Evolutionary conservation across 1,140 invertebrate species (phyloP).

Genomic region (Panulirus ornatus): DNA sequence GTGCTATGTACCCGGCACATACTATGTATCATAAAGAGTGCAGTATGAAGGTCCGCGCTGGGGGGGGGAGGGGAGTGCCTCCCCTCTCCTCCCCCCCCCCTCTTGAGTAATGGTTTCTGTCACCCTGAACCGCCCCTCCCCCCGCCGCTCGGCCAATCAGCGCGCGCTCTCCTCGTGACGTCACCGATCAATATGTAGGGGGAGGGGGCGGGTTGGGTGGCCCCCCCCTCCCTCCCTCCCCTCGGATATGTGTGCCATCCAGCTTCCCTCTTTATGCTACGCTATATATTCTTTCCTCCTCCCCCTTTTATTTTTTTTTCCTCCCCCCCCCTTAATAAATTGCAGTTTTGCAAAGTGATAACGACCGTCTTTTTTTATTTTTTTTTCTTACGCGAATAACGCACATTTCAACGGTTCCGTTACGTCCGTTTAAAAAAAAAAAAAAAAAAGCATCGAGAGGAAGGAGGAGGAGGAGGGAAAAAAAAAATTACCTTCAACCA

Average conservation of each 20-base stretch:
- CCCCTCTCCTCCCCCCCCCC: background rate
- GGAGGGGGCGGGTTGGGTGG: background rate
- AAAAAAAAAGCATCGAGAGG: background rate
- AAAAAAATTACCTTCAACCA: too few relatives aligned
- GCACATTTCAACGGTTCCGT: background rate
- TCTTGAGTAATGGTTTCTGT: slow-evolving; percentile 27
- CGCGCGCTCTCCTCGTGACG: slow-evolving; percentile 24
- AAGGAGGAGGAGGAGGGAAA: slow-evolving; percentile 9
- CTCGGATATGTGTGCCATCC: slow-evolving; percentile 46
- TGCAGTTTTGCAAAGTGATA: slow-evolving; percentile 37
- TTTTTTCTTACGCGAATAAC: too few relatives aligned
- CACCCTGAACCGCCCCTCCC: slow-evolving; percentile 37
- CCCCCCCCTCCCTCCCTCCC: background rate
- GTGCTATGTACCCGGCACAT: slow-evolving; percentile 34
- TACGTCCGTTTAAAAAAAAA: background rate
- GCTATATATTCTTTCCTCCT: slow-evolving; percentile 24
- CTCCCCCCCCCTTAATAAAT: slow-evolving; percentile 23
- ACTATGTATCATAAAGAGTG: slow-evolving; percentile 44
- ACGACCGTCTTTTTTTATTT: slow-evolving; percentile 20
- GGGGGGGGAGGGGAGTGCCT: background rate
- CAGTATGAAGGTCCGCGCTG: background rate
- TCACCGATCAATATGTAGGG: slow-evolving; percentile 60
- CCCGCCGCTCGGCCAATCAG: slow-evolving; percentile 25
- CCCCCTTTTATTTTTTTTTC: slow-evolving; percentile 15
- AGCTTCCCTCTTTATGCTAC: slow-evolving; percentile 44